These are phyloP conservation scores for Lumbricus terrestris DNA, from an alignment of 2,888 invertebrate species.

Conservation along the genomic window DNA sequence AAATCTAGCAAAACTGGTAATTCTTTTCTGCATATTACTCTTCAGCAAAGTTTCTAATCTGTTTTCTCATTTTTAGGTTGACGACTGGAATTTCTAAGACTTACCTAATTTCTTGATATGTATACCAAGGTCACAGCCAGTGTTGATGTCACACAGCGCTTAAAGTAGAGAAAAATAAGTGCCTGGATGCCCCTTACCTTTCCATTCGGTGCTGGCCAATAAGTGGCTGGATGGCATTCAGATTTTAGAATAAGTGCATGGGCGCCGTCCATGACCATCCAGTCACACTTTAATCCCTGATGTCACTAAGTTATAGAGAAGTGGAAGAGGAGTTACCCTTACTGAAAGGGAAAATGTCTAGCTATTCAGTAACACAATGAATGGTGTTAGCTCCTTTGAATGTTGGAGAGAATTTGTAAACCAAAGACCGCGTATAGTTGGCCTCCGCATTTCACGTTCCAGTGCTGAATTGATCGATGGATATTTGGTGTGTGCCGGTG, in stretches of 20 bases:
- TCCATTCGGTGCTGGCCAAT: too few relatives aligned
- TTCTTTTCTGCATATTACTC: too few relatives aligned
- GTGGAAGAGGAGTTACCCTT: too few relatives aligned
- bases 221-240: too few relatives aligned
- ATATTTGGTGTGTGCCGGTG: neutral
- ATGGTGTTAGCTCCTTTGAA: neutral
- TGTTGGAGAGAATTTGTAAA: neutral
- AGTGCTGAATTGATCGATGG: neutral
- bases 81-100: neutral
- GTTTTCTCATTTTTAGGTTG: neutral
- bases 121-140: neutral
- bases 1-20: too few relatives aligned
- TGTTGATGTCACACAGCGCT: neutral
- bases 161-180: too few relatives aligned
- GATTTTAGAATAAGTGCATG: too few relatives aligned
- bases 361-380: neutral
- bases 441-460: neutral
- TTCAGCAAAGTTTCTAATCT: too few relatives aligned
- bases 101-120: neutral
- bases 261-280: too few relatives aligned
- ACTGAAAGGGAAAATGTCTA: neutral
- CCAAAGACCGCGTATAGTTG: neutral
- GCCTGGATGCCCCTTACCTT: too few relatives aligned
- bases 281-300: too few relatives aligned
- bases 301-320: too few relatives aligned